Evolutionary conservation across 1,140 invertebrate species (phyloP).

Genomic region (Heterodera schachtii): DNA sequence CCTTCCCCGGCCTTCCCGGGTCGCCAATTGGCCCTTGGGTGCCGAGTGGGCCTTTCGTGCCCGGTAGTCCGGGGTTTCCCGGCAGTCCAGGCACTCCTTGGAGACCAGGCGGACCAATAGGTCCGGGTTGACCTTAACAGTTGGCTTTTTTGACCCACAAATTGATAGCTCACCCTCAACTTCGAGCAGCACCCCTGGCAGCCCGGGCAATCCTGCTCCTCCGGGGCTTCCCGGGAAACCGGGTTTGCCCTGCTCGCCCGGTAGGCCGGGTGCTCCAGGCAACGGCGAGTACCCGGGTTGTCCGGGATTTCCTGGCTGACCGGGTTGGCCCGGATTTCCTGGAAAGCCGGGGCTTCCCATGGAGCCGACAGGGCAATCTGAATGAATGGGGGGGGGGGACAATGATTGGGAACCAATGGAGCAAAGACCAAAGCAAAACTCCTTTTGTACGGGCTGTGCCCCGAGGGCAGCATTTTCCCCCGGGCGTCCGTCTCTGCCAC

Average conservation of each 20-base stretch:
- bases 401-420: neutral
- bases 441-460: neutral
- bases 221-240: slow-evolving; percentile 20
- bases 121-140: slow-evolving; percentile 5
- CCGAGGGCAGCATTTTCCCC: slow-evolving; percentile 34
- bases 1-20: slow-evolving; percentile 5
- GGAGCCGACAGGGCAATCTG: neutral
- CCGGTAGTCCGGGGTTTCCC: slow-evolving; percentile 5
- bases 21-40: slow-evolving; percentile 23
- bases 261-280: slow-evolving; percentile 3
- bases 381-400: neutral
- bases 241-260: slow-evolving; percentile 5
- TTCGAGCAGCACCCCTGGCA: slow-evolving; percentile 17
- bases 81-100: slow-evolving; percentile 15
- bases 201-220: slow-evolving; percentile 7
- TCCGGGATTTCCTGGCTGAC: slow-evolving; percentile 1
- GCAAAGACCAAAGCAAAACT: slow-evolving; percentile 27
- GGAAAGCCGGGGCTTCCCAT: neutral
- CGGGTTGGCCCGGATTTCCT: slow-evolving; percentile 10
- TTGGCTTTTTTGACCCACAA: neutral
- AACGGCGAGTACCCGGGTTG: neutral
- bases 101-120: slow-evolving; percentile 5
- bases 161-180: slow-evolving; percentile 4
- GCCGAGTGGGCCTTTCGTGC: neutral
- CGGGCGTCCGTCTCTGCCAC: neutral